Evolutionary conservation across 2,797 vertebrate genomes (phyloP).

Genomic region (Pseudochaenichthys georgianus): DNA sequence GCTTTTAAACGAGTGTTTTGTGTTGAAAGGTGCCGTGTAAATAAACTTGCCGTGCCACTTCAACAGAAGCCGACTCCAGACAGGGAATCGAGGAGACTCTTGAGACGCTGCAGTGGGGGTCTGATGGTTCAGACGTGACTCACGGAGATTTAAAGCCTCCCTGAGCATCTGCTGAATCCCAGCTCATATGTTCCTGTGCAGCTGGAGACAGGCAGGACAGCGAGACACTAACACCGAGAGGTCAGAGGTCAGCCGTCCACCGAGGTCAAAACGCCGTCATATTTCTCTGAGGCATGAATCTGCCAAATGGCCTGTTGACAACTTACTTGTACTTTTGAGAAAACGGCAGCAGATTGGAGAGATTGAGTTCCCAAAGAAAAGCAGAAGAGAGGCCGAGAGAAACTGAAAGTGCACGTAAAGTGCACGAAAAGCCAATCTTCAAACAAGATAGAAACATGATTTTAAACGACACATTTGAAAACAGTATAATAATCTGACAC

Average conservation of each 20-base stretch:
- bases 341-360: neutral
- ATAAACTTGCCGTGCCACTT: neutral
- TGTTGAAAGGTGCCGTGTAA: too few relatives aligned
- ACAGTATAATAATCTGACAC: too few relatives aligned
- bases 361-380: neutral
- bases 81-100: constrained; percentile 44
- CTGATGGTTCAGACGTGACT: constrained; percentile 17
- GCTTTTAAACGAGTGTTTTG: too few relatives aligned
- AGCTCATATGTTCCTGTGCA: constrained; percentile 30
- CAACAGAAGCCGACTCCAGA: neutral
- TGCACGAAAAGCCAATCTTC: too few relatives aligned
- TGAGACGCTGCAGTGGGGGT: neutral
- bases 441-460: too few relatives aligned
- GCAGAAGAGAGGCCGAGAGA: neutral
- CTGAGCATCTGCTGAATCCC: constrained; percentile 65
- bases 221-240: neutral
- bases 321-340: neutral
- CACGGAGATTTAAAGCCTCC: constrained; percentile 33
- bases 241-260: constrained; percentile 1
- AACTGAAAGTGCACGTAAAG: neutral
- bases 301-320: neutral
- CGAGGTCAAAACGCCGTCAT: constrained; percentile 10
- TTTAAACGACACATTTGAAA: too few relatives aligned
- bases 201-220: constrained; percentile 21
- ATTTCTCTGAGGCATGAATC: neutral